Percentiles rank a stretch among this genome's conserved stretches.
Conservation (phyloP, 2,113 vertebrate genomes). For the Catharus bicknelli region DNA sequence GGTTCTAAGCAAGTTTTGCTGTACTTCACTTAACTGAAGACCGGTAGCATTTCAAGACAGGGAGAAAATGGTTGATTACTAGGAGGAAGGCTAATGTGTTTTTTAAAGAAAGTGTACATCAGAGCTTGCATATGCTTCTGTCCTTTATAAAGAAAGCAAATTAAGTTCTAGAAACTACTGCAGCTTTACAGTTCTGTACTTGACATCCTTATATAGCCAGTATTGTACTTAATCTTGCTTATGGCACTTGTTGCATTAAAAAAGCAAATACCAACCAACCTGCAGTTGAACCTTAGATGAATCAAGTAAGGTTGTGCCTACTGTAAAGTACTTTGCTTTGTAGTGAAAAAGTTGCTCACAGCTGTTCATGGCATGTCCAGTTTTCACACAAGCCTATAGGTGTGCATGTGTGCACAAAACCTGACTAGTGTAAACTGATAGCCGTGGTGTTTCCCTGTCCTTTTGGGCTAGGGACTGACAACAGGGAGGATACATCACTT, state of each 20-base stretch:
- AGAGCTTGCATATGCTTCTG: not conserved
- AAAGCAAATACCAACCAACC: not conserved
- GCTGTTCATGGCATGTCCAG: fast-evolving
- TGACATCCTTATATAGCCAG: not conserved
- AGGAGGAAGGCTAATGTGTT: not conserved
- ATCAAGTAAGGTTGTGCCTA: not conserved
- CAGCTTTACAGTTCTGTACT: not conserved
- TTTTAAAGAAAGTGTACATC: not conserved
- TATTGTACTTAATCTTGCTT: not conserved
- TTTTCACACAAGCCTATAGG: not conserved
- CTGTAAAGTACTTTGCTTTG: not conserved
- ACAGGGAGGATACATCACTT: not conserved
- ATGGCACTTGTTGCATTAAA: not conserved
- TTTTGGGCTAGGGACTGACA: not conserved
- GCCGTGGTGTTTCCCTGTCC: fast-evolving
- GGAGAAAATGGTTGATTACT: not conserved
- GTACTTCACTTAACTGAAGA: not conserved
- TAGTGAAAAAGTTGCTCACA: not conserved
- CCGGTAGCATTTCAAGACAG: not conserved
- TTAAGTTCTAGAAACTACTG: not conserved
- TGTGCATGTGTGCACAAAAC: fast-evolving
- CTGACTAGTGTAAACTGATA: not conserved
- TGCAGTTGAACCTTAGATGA: not conserved
- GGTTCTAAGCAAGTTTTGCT: not conserved
- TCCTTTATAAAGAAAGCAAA: not conserved